These are phyloP conservation scores for Bombus impatiens DNA, from an alignment of 1,140 invertebrate genomes.

Conservation along the genomic window DNA sequence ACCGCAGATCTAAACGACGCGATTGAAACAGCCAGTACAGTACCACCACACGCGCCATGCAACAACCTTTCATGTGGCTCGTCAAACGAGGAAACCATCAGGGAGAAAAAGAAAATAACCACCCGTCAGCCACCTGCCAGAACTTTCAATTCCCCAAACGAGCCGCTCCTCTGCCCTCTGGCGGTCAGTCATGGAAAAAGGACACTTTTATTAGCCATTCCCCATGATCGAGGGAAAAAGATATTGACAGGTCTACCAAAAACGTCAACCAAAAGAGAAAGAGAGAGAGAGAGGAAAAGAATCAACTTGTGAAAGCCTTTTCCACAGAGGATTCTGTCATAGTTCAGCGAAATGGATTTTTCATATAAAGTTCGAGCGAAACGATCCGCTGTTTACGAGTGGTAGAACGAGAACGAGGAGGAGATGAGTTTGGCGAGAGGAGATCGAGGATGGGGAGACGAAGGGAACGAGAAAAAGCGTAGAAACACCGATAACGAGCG, in stretches of 20 bases:
- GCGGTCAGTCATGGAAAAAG: not conserved
- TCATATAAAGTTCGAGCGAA: not conserved
- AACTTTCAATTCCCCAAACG: constrained; percentile 21
- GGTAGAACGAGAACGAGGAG: not conserved
- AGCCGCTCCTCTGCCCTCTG: not conserved
- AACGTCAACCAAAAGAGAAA: not conserved
- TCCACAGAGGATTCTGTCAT: not conserved
- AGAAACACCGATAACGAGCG: constrained; percentile 63
- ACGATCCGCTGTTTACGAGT: constrained; percentile 7
- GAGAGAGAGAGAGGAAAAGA: not conserved
- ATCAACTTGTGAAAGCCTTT: not conserved
- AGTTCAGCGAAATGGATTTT: constrained; percentile 21
- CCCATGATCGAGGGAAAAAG: not conserved
- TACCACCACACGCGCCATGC: not conserved
- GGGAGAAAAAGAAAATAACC: not conserved
- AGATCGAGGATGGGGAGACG: constrained; percentile 22
- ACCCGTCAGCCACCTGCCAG: not conserved
- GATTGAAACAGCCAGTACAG: not conserved
- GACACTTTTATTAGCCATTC: not conserved
- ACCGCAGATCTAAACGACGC: not conserved
- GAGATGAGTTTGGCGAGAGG: constrained; percentile 1
- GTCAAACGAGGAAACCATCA: not conserved
- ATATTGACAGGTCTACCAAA: constrained; percentile 1
- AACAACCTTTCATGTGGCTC: not conserved
- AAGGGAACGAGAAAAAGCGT: constrained; percentile 57